Evolutionary conservation across 2,797 vertebrate species (phyloP).

Genomic region (Propithecus perrieri): DNA sequence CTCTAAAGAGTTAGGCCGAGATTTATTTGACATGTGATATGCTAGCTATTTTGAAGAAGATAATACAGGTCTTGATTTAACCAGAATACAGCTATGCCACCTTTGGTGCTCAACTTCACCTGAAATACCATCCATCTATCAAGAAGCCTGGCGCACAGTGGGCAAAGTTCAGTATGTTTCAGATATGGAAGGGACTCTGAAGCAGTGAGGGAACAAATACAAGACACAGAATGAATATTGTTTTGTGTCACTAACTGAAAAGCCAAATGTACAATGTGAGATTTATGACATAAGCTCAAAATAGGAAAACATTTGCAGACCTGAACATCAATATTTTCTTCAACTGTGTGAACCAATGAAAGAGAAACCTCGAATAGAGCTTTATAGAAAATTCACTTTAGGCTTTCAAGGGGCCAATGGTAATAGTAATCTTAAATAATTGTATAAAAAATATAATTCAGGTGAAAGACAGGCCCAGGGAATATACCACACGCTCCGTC

Average conservation of each 20-base stretch:
- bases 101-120: slow-evolving; percentile 34
- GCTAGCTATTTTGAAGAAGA: slow-evolving; percentile 44
- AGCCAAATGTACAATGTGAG: slow-evolving; percentile 39
- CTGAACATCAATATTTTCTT: slow-evolving; percentile 66
- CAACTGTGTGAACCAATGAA: slow-evolving; percentile 64
- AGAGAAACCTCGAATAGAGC: slow-evolving; percentile 4
- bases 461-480: not conserved
- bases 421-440: not conserved
- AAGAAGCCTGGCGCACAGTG: slow-evolving; percentile 26
- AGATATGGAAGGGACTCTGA: slow-evolving; percentile 62
- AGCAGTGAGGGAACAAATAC: slow-evolving; percentile 56
- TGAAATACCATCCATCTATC: slow-evolving; percentile 59
- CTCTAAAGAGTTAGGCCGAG: not conserved
- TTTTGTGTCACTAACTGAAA: slow-evolving; percentile 67
- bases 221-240: slow-evolving; percentile 70
- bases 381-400: slow-evolving; percentile 16
- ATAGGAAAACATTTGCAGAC: slow-evolving; percentile 63
- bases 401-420: not conserved
- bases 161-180: slow-evolving; percentile 71
- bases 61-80: slow-evolving; percentile 32
- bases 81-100: not conserved
- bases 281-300: slow-evolving; percentile 68
- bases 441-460: not conserved
- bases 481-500: not conserved
- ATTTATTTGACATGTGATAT: slow-evolving; percentile 13